A percentile compares a stretch with the other conserved stretches of the same genome.
Conservation (phyloP, 1,140 invertebrate species). For the Calycopis cecrops region DNA sequence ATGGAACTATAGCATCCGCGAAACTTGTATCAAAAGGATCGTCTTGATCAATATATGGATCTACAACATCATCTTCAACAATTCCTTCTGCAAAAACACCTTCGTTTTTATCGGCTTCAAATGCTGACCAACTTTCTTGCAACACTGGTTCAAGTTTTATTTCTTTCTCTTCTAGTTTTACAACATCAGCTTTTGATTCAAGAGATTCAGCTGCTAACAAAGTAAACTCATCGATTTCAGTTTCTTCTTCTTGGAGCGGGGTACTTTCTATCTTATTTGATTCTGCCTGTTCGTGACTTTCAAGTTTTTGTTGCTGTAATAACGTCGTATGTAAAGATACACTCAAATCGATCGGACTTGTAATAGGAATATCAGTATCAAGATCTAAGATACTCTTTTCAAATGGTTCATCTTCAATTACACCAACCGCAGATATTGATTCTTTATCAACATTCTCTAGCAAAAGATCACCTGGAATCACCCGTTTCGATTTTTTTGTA, state of each 20-base stretch:
- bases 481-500: constrained; percentile 76
- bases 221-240: constrained; percentile 85
- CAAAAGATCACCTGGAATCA: constrained; percentile 80
- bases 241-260: constrained; percentile 69
- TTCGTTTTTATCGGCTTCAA: constrained; percentile 87
- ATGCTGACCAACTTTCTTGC: constrained; percentile 77
- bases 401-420: constrained; percentile 31
- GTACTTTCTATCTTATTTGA: constrained; percentile 24
- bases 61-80: constrained; percentile 70
- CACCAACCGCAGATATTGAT: constrained; percentile 16
- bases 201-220: constrained; percentile 83
- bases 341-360: constrained; percentile 78
- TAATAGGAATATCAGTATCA: constrained; percentile 79
- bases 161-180: constrained; percentile 49
- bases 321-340: constrained; percentile 76
- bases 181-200: constrained; percentile 71
- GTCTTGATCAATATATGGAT: constrained; percentile 58
- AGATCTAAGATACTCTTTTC: constrained; percentile 84
- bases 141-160: constrained; percentile 61
- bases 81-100: constrained; percentile 87
- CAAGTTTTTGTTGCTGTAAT: constrained; percentile 60
- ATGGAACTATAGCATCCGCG: constrained; percentile 83
- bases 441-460: constrained; percentile 81
- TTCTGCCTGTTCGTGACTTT: constrained; percentile 39
- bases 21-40: constrained; percentile 93